Evolutionary conservation across 2,797 vertebrate genomes (phyloP).

Genomic region (Monodelphis domestica): DNA sequence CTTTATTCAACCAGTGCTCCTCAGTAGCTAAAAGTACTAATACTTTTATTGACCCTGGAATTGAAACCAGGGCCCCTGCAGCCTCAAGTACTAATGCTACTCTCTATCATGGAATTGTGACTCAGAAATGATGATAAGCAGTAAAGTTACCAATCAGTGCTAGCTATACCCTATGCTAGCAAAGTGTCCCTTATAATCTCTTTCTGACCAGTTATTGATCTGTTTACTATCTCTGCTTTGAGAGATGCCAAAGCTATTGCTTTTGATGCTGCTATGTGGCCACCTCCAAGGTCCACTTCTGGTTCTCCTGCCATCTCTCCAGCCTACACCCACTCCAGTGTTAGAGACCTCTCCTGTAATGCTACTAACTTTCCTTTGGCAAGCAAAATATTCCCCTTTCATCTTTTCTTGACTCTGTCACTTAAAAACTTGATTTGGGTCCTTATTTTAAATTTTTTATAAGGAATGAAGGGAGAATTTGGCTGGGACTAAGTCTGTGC

Average conservation of each 20-base stretch:
- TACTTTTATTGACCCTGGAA: not conserved
- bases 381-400: not conserved
- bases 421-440: not conserved
- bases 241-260: not conserved
- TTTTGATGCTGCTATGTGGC: not conserved
- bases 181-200: not conserved
- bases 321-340: not conserved
- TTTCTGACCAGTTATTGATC: not conserved
- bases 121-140: not conserved
- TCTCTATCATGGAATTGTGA: not conserved
- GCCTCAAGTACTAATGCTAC: not conserved
- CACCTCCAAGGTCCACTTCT: not conserved
- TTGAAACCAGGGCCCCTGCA: not conserved
- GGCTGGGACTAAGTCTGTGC: not conserved
- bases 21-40: not conserved
- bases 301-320: not conserved
- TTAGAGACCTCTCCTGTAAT: not conserved
- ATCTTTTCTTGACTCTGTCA: not conserved
- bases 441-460: not conserved
- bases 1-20: not conserved
- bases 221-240: not conserved
- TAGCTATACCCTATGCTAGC: too few species aligned
- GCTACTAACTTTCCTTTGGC: not conserved
- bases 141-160: not conserved
- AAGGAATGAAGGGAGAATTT: not conserved